Conservation (phyloP, 1,140 invertebrate species). For the Apocrypta bakeri region DNA sequence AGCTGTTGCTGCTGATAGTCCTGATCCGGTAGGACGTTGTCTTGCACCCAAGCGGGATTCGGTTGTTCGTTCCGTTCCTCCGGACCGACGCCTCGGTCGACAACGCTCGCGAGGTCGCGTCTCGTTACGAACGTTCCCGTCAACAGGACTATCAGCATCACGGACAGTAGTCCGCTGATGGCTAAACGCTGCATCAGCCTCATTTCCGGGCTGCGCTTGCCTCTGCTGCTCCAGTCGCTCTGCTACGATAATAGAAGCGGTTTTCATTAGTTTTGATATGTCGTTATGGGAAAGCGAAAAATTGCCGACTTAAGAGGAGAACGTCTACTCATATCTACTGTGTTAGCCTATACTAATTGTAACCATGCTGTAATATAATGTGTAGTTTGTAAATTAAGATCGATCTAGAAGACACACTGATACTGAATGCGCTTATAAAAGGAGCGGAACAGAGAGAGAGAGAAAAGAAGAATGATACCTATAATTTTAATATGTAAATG, state of each 20-base stretch:
- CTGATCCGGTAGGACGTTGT: constrained; percentile 63
- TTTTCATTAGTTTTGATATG: too few species aligned
- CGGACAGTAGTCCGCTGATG: constrained; percentile 69
- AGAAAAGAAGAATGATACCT: too few species aligned
- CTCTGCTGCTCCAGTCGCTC: neutral
- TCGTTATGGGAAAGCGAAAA: too few species aligned
- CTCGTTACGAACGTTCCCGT: constrained; percentile 68
- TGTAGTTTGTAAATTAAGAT: neutral
- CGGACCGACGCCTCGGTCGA: constrained; percentile 65
- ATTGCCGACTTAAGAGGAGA: too few species aligned
- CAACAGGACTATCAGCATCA: constrained; percentile 69
- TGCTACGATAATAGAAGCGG: neutral
- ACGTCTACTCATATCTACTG: too few species aligned
- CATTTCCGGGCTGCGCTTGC: constrained; percentile 58
- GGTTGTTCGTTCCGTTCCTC: constrained; percentile 65
- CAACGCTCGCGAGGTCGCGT: constrained; percentile 63
- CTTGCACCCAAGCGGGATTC: constrained; percentile 68
- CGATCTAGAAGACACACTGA: too few species aligned
- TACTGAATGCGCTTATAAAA: too few species aligned
- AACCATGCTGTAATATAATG: too few species aligned
- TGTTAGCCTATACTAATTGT: too few species aligned
- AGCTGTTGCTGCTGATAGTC: constrained; percentile 46
- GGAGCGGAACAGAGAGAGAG: too few species aligned
- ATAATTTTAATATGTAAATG: too few species aligned
- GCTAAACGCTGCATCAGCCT: constrained; percentile 70